These are phyloP conservation scores for Aporophyla lueneburgensis DNA, from an alignment of 2,888 invertebrate species.

Conservation along the genomic window DNA sequence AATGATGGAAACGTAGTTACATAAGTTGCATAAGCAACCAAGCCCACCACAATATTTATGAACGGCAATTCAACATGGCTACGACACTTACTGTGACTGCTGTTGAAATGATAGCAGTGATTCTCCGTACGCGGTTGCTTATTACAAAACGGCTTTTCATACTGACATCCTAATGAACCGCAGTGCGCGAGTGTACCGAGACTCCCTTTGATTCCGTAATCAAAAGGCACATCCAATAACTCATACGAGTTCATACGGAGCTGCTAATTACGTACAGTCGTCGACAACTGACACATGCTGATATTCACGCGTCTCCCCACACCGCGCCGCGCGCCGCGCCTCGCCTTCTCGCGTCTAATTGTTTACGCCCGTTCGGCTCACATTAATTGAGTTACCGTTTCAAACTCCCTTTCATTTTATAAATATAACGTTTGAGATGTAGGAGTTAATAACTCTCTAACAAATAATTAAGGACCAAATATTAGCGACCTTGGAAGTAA, in stretches of 20 bases:
- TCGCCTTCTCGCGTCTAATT: slow-evolving; percentile 55
- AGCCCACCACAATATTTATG: background rate
- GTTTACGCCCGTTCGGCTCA: slow-evolving; percentile 65
- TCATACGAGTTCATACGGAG: slow-evolving; percentile 57
- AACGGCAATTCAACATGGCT: background rate
- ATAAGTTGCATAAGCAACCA: background rate
- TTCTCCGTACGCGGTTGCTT: slow-evolving; percentile 11
- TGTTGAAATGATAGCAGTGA: slow-evolving; percentile 14
- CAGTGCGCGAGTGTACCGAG: slow-evolving; percentile 44
- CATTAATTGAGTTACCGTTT: slow-evolving; percentile 67
- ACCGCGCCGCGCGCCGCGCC: slow-evolving; percentile 20
- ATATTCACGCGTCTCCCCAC: slow-evolving; percentile 27
- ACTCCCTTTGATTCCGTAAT: slow-evolving; percentile 62
- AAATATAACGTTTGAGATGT: slow-evolving; percentile 40
- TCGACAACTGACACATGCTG: slow-evolving; percentile 61
- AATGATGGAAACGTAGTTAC: background rate
- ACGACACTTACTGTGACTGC: background rate
- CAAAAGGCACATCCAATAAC: slow-evolving; percentile 68
- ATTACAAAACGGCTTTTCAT: slow-evolving; percentile 46
- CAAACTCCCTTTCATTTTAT: slow-evolving; percentile 58
- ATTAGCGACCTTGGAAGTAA: slow-evolving; percentile 28
- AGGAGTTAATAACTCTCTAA: slow-evolving; percentile 44
- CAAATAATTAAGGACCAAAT: slow-evolving; percentile 49
- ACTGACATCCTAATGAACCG: slow-evolving; percentile 56
- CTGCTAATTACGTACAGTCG: slow-evolving; percentile 65